Evolutionary conservation across 2,888 invertebrate species (phyloP).

Genomic region (Plutella xylostella): DNA sequence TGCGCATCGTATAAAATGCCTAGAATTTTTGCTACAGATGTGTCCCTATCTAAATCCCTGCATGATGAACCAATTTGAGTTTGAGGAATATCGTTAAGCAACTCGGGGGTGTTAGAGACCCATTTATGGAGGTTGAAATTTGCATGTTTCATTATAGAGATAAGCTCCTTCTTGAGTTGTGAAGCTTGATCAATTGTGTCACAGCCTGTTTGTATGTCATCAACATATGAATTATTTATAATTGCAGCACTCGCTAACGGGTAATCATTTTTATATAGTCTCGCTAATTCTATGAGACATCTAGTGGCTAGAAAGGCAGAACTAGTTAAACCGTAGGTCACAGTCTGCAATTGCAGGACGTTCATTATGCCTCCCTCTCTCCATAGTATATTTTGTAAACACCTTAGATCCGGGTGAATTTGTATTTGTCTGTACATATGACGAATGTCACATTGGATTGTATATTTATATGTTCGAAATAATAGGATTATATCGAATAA

Average conservation of each 20-base stretch:
- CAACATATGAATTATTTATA: constrained; percentile 1
- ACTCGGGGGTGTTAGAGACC: constrained; percentile 5
- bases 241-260: constrained; percentile 10
- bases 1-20: constrained; percentile 8
- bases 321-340: background rate
- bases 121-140: constrained; percentile 11
- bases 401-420: background rate
- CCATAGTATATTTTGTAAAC: background rate
- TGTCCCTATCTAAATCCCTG: constrained; percentile 2
- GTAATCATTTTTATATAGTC: constrained; percentile 1
- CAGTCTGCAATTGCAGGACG: background rate
- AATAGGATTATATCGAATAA: background rate
- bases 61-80: constrained; percentile 1
- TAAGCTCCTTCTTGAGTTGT: constrained; percentile 9
- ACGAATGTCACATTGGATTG: background rate
- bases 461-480: background rate
- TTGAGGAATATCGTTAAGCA: constrained; percentile 7
- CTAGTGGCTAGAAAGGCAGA: background rate
- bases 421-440: background rate
- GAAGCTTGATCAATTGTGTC: background rate
- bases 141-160: constrained; percentile 7
- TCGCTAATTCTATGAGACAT: constrained; percentile 2
- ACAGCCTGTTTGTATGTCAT: background rate
- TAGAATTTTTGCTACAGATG: constrained; percentile 5
- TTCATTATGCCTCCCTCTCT: background rate